Evolutionary conservation across 2,113 vertebrate genomes (phyloP).

Genomic region (Chrysemys picta): DNA sequence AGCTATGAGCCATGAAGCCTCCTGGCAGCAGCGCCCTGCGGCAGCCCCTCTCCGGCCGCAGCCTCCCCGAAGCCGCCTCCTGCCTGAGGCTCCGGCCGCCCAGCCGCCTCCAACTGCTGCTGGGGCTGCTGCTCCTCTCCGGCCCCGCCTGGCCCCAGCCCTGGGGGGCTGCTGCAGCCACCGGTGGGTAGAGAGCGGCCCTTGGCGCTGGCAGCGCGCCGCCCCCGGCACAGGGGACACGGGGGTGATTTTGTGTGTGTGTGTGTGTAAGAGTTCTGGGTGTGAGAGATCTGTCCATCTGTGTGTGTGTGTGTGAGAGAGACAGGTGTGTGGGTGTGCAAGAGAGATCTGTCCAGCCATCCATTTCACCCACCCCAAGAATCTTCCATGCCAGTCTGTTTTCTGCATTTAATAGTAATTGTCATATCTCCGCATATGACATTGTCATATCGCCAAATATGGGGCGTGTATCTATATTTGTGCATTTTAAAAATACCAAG

Average conservation of each 20-base stretch:
- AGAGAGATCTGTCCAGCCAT: neutral
- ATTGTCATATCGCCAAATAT: neutral
- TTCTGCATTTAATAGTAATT: neutral
- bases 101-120: constrained; percentile 57
- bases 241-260: neutral
- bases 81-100: constrained; percentile 26
- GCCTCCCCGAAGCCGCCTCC: constrained; percentile 16
- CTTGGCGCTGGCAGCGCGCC: neutral
- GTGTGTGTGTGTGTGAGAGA: neutral
- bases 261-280: too few relatives aligned
- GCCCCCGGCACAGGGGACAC: neutral
- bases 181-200: constrained; percentile 74
- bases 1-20: constrained; percentile 85
- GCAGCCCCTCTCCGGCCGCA: constrained; percentile 59
- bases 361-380: neutral
- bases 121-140: constrained; percentile 71
- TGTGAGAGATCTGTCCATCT: too few relatives aligned
- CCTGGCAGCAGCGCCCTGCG: constrained; percentile 76
- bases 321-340: neutral
- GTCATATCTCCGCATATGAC: neutral
- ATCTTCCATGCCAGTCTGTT: neutral
- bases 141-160: constrained; percentile 61
- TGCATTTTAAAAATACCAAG: neutral
- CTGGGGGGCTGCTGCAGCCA: constrained; percentile 63
- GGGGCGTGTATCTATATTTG: neutral